Evolutionary conservation across 2,797 vertebrate species (phyloP), one percentile per base, ranked within the genome.

Genomic region (Chanos chanos): DNA sequence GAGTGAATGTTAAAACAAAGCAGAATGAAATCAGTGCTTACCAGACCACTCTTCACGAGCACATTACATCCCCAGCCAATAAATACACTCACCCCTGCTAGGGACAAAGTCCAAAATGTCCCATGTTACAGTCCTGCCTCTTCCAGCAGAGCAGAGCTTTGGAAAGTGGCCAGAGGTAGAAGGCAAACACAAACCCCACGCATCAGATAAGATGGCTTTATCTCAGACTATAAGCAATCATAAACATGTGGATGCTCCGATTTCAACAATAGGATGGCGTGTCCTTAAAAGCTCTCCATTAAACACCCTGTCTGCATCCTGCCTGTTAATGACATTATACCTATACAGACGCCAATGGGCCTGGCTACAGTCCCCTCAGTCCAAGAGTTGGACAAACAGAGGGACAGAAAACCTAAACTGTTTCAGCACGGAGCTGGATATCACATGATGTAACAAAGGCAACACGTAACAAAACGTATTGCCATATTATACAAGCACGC

Each of bases 101-200:
- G 65, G 72, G 72, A 64, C 61, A 75, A 77, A 73, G 76, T 77
- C 73, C 73, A 71, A 60, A 55, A 64, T 49, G 51, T 27, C 57
- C 72, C 69, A 58, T 59, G 28, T 61, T 47, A 48, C 65, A 52
- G 60, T 59, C 66, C 56, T 72, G 64, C 57, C 43, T 59, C 56
- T 51, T 48, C 10, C 37, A 16, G 58, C n/a, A 24, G 31, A 60
- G 21, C 43, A 52, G 34, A 45, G 64, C 58, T 68, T 49, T 65
- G 56, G 48, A 50, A 1, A 40, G 51, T 47, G 31, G 63, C 55
- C 63, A 74, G 59, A 44, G 54, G 52, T 59, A 50, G 4, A 61
- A 64, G 33, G 4, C 34, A 9, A 0, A 37, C 34, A 34, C 3
- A 22, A 61, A 37, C 30, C 27, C 15, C 34, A 68, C 10, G 15